Base-by-base conservation (phyloP, 2,888 invertebrate species). In the Mythimna lalbum region DNA sequence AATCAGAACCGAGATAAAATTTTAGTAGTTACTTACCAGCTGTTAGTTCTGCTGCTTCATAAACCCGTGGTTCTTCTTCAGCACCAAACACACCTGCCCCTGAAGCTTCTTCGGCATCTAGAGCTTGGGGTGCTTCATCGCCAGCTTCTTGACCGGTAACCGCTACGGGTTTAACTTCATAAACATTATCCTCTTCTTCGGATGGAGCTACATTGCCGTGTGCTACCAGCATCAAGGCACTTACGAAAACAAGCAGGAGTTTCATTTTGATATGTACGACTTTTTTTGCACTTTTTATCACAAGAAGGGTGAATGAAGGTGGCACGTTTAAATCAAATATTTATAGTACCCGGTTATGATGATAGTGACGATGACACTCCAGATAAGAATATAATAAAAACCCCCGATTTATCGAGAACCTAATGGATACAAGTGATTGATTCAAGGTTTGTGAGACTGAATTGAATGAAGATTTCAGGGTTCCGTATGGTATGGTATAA, bases 211-310 rank as follows among this genome's bases (percentile, higher is more conserved):
- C 23, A n/a, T 33, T n/a, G 33, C 36, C 49, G 6, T 63, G 14
- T 17, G 43, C 19, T 47, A 49, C 49, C 36, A 66, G n/a, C 33
- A 19, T 23, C 33, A 63, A 36, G 17, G 47, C 49, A 36, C 36
- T 49, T 14, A 36, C 10, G 17, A 63, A 50, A 27, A 66, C 49
- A 1, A 66, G 10, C n/a, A 63, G n/a, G 2, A 63, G 17, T 50
- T 63, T 50, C 66, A 66, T 66, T 36, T 50, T 27, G 12, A 19
- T 21, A 12, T n/a, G 36, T n/a, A n/a, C 50, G n/a, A 50, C 12
- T 50, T 63, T 23, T 50, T 17, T 36, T 12, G 17, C 33, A 12
- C 10, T 33, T 12, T 33, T 12, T 56, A 10, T 6, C 33, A 12
- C 31, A n/a, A n/a, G 33, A n/a, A 12, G 33, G n/a, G n/a, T 5